Conservation (phyloP, 2,113 vertebrate species). For the Orthonyx spaldingii region DNA sequence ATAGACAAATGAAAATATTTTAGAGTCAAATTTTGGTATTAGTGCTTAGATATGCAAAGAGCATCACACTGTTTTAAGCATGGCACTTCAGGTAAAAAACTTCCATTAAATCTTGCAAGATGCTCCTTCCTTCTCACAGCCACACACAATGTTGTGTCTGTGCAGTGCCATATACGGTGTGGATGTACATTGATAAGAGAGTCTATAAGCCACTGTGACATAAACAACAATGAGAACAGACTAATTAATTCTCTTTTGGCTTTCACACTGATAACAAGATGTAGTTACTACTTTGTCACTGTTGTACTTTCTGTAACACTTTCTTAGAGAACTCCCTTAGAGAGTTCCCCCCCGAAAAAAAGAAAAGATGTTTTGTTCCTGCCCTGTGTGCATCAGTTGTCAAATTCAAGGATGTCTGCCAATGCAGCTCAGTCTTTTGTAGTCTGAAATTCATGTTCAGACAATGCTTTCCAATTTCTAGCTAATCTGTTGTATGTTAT, state of each 20-base stretch:
- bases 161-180: accelerated
- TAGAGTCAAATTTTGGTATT: neutral
- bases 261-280: neutral
- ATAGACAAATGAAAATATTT: neutral
- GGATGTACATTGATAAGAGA: too few relatives aligned
- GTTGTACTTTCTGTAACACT: neutral
- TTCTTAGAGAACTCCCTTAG: neutral
- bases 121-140: neutral
- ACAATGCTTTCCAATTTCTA: slow-evolving; percentile 15
- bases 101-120: neutral
- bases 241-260: neutral
- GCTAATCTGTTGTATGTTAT: slow-evolving; percentile 4
- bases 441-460: slow-evolving; percentile 20
- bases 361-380: neutral
- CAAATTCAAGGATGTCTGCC: slow-evolving; percentile 37
- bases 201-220: neutral
- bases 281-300: neutral
- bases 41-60: neutral
- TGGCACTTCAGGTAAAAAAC: neutral
- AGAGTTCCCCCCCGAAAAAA: neutral
- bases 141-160: accelerated
- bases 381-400: neutral
- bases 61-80: neutral
- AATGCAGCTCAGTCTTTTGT: slow-evolving; percentile 5
- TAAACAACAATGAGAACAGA: neutral